Evolutionary conservation across 2,113 vertebrate genomes (phyloP), one percentile per base, ranked within the genome.

Genomic region (Podarcis cretensis): DNA sequence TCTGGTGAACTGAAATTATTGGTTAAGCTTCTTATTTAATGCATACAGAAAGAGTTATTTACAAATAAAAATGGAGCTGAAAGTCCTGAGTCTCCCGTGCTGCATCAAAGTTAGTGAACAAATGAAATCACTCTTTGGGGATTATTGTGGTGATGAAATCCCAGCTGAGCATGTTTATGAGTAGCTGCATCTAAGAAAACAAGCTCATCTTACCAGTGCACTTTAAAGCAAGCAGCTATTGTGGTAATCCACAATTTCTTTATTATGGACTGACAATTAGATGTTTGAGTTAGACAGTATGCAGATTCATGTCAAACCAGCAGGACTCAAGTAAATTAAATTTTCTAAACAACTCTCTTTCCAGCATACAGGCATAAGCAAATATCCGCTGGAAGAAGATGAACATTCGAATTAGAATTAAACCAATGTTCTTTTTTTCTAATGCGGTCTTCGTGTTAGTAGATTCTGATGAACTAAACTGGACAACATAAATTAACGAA

Each of bases 151-250:
- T 43, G 86, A 0, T 83, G 63, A 83, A 90, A n/a, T 81, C 91
- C 43, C 73, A 85, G 74, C 73, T 92, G 35, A 78, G 2, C 71
- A 43, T 75, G 54, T 65, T 87, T 66, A 35, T 30, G 32, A 63
- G 69, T 71, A 23, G 25, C 54, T 88, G 7, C 68, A 43, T 86
- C 59, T 74, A 54, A 25, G 13, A 81, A 88, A 89, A 92, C 65
- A 73, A 73, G 14, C 35, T 93, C 18, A 40, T 1, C 23, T 85
- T 37, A 27, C 75, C 30, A 81, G 7, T 85, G 71, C 77, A 6
- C 6, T 18, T 43, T 90, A 88, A 48, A 89, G 85, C 78, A 92
- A 81, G 12, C 27, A 89, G 57, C 48, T 86, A 21, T 84, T 90
- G 7, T 25, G 81, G 84, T 68, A 37, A 69, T 40, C 5, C 0